Evolutionary conservation across 64 coral and sea anemone species (phyloP).

Genomic region (Actinia tenebrosa): DNA sequence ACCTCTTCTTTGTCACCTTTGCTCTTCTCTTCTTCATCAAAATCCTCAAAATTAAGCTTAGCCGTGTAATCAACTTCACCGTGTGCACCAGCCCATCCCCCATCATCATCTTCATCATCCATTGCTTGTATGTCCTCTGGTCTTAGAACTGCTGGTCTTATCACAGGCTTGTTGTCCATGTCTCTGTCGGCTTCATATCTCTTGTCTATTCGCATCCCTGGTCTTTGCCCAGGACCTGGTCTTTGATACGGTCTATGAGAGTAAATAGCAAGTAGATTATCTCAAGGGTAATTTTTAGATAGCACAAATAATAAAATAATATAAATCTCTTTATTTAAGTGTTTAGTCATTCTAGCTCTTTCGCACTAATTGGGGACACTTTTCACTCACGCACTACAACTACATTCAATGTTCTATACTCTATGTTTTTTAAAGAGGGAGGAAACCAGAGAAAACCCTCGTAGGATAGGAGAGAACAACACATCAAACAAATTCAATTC

Average conservation of each 20-base stretch:
- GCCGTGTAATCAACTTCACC: slow-evolving; percentile 95
- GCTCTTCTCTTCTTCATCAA: slow-evolving; percentile 79
- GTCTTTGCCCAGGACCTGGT: slow-evolving; percentile 23
- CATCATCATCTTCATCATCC: slow-evolving; percentile 97
- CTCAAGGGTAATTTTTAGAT: not conserved
- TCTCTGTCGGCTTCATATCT: slow-evolving; percentile 45
- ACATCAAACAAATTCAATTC: no score
- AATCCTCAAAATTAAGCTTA: slow-evolving; percentile 97
- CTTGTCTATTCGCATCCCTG: slow-evolving; percentile 34
- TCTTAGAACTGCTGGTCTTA: slow-evolving; percentile 68
- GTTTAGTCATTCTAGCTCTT: no score
- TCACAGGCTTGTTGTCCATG: slow-evolving; percentile 37
- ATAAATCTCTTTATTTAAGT: not conserved
- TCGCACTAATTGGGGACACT: no score
- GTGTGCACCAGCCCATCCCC: slow-evolving; percentile 98
- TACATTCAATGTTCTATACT: no score
- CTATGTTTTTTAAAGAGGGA: no score
- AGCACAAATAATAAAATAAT: not conserved
- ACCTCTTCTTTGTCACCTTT: slow-evolving; percentile 24
- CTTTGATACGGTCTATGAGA: slow-evolving; percentile 4
- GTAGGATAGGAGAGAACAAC: no score
- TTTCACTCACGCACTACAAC: no score
- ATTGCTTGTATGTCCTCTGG: slow-evolving; percentile 93
- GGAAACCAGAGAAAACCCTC: no score
- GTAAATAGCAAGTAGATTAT: not conserved